Base-by-base conservation (phyloP, 2,888 invertebrate genomes). In the Malthinus flaveolus region DNA sequence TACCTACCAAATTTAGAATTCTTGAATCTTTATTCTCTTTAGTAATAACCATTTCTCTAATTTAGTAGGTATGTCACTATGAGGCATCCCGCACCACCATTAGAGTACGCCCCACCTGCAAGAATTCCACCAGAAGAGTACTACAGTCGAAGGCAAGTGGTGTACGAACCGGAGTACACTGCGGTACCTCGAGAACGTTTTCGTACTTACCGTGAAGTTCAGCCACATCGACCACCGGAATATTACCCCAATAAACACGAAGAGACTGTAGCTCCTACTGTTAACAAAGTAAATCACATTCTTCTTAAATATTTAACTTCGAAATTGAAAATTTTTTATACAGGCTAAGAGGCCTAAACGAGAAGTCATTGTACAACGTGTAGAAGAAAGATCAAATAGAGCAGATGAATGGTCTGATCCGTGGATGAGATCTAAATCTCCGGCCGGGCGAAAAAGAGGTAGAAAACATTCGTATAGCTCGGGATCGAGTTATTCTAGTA, bases 381-480 rank as follows among this genome's bases (percentile, higher is more conserved):
- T 85, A 78, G 80, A 72, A 67, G 69, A 71, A 59, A 61, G 75
- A 42, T 67, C 66, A 7, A 76, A 75, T 51, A 84, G 85, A 39
- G 90, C 87, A 0, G 95, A 96, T 75, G 95, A 95, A 71, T 97
- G 96, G 95, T 91, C 90, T 39, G 96, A 97, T 80, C 96, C 96
- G 0, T 97, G 96, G 96, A 93, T 93, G 89, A 80, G 89, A 32
- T 84, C 86, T 2, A 88, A 88, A 68, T 87, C 87, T 3, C 87
- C 87, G 0, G 75, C 78, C 75, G 81, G 86, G 1, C 83, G 80
- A 59, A 73, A 85, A 35, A 85, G 87, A 62, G 79, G 83, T 49
- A 79, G 74, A 50, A 75, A 77, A 63, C 84, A 86, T 62, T 89
- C 89, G 12, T 89, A 89, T 69, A 88, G 88, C 62, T 87, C 88